phyloP scores from a whole-genome alignment of 2,113 vertebrate genomes.

The Xenopus laevis region DNA sequence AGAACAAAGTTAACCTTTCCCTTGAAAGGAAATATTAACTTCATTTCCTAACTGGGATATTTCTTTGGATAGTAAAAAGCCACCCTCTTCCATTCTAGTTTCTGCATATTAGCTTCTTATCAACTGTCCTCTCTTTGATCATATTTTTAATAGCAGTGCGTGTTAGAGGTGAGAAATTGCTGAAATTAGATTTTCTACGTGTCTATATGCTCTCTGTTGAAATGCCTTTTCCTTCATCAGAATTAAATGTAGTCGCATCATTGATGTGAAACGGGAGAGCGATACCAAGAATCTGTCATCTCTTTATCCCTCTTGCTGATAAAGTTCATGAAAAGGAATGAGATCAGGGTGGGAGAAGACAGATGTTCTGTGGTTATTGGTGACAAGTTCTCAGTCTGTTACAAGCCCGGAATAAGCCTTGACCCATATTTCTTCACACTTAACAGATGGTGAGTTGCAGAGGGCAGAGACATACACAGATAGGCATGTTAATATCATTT shows the following conservation, averaged over 20 bases:
- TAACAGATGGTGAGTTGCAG: constrained; percentile 53
- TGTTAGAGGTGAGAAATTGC: no score
- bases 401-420: constrained; percentile 28
- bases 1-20: no score
- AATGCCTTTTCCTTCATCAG: constrained; percentile 18
- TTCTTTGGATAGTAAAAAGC: no score
- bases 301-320: constrained; percentile 24
- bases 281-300: constrained; percentile 31
- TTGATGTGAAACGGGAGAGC: constrained; percentile 4
- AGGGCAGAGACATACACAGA: constrained; percentile 26
- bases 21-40: no score
- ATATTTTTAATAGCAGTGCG: no score
- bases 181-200: background rate
- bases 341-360: constrained; percentile 35
- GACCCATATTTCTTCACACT: constrained; percentile 37
- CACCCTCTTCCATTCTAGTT: no score
- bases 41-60: no score
- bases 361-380: constrained; percentile 50
- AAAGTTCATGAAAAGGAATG: constrained; percentile 39
- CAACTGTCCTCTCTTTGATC: no score
- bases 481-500: constrained; percentile 17
- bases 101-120: no score
- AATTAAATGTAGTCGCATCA: constrained; percentile 33
- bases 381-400: constrained; percentile 53
- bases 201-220: no score